Evolutionary conservation across 2,888 invertebrate genomes (phyloP), one percentile per base, ranked within the genome.

Genomic region (Spilosoma lubricipeda): DNA sequence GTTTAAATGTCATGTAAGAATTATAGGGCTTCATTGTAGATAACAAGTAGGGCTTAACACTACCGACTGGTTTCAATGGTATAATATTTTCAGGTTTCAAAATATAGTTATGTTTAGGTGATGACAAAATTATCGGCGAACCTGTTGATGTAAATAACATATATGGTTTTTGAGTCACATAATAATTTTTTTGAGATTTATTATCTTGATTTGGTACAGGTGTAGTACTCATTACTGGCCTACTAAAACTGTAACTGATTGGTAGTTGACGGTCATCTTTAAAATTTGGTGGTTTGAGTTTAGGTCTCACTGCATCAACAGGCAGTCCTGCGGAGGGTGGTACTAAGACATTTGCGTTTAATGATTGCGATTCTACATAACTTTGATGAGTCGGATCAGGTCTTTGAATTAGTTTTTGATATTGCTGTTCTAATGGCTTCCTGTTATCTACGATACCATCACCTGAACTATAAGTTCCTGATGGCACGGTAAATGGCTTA

Each of bases 231-330:
- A 87, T 84, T 27, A 87, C 83, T 39, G 91, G 90, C 71, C 87
- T 89, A 72, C 85, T 91, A 82, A 95, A 95, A 83, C 90, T 95
- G 78, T 93, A 93, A 72, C 85, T 94, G 64, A 95, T 88, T n/a
- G 95, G 94, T 78, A 95, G 85, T 78, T 93, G 92, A 48, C 94
- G 91, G 75, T 95, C 95, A 76, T 95, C 95, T 73, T 93, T 93
- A 77, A 95, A 95, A 83, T 95, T 95, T 67, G 95, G 95, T 39
- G 94, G 94, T 74, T 92, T 92, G 4, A 95, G 81, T 77, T 92
- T 95, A 48, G 93, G 92, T 78, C 87, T 88, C 27, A 90, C 79
- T 42, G 87, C 85, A 76, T 92, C 92, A 70, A 91, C 71, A 36
- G 89, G 85, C 73, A 79, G 83, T 33, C 87, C 88, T 76, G 89